phyloP scores from a whole-genome alignment of 2,113 vertebrate species.

The Ciconia stormi region DNA sequence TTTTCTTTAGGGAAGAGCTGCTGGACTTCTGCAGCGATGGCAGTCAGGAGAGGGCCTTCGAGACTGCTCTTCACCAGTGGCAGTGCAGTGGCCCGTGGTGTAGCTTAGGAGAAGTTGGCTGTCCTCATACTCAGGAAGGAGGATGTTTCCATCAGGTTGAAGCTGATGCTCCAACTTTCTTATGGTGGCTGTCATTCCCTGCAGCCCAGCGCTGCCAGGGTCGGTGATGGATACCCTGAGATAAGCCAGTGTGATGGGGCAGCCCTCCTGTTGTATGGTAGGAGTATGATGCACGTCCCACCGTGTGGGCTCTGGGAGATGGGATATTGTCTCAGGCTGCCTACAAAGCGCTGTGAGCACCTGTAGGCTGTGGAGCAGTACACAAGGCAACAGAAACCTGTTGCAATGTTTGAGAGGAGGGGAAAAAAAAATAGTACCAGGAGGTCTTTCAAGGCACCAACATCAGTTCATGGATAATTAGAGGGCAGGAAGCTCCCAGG shows the following conservation, averaged over 20 bases:
- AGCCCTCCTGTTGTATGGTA: not conserved
- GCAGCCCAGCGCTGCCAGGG: not conserved
- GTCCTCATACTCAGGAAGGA: not conserved
- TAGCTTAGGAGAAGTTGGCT: not conserved
- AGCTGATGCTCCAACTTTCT: not conserved
- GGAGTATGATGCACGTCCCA: not conserved
- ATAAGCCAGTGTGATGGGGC: not conserved
- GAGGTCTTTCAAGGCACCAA: not conserved
- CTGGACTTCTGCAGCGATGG: not conserved
- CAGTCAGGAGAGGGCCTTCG: not conserved
- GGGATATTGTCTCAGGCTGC: not conserved
- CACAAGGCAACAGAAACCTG: not conserved
- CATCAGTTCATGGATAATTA: not conserved
- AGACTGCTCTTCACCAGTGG: not conserved
- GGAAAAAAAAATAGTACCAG: rapidly evolving
- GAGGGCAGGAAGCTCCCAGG: not conserved
- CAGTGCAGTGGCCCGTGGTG: rapidly evolving
- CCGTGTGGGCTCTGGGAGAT: rapidly evolving
- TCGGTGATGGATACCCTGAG: not conserved
- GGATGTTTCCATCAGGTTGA: not conserved
- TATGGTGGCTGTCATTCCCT: not conserved
- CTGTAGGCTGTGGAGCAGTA: not conserved
- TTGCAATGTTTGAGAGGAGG: not conserved
- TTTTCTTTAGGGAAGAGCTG: not conserved
- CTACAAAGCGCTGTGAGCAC: rapidly evolving